Conservation (phyloP, 2,888 invertebrate species). For the Microchrysa polita region DNA sequence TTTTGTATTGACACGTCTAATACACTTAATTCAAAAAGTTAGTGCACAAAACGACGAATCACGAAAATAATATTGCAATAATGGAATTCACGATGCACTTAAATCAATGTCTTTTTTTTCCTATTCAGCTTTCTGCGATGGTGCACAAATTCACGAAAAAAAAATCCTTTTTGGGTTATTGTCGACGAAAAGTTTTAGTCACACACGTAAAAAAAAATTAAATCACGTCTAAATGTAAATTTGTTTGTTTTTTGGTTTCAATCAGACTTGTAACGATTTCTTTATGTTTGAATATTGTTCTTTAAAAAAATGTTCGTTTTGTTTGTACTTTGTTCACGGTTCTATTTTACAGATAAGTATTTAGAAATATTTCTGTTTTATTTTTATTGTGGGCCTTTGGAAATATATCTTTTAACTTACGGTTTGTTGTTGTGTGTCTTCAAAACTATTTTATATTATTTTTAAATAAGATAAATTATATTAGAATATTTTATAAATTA, state of each 20-base stretch:
- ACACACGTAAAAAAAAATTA: slow-evolving; percentile 25
- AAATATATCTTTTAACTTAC: slow-evolving; percentile 42
- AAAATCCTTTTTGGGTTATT: not conserved
- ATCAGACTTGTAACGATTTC: slow-evolving; percentile 47
- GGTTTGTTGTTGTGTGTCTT: slow-evolving; percentile 25
- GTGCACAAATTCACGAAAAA: slow-evolving; percentile 4
- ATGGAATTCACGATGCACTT: slow-evolving; percentile 13
- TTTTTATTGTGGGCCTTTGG: slow-evolving; percentile 38
- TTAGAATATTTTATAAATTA: slow-evolving; percentile 29
- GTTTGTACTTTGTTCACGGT: slow-evolving; percentile 52
- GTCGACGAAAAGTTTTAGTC: slow-evolving; percentile 6
- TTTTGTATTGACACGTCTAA: not conserved
- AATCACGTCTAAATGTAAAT: slow-evolving; percentile 23
- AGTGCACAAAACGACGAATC: no score
- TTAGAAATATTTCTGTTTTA: slow-evolving; percentile 30
- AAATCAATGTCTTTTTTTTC: not conserved
- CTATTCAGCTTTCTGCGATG: not conserved
- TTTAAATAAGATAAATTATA: slow-evolving; percentile 13
- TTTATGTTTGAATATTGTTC: slow-evolving; percentile 35
- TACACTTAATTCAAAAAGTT: not conserved
- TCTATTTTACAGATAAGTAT: slow-evolving; percentile 49
- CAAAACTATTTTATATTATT: slow-evolving; percentile 32
- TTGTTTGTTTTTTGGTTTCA: slow-evolving; percentile 48
- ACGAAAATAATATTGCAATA: slow-evolving; percentile 29
- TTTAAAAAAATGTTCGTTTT: slow-evolving; percentile 47